Evolutionary conservation across 2,113 vertebrate species (phyloP), one percentile per base, ranked within the genome.

Genomic region (Aptenodytes forsteri): DNA sequence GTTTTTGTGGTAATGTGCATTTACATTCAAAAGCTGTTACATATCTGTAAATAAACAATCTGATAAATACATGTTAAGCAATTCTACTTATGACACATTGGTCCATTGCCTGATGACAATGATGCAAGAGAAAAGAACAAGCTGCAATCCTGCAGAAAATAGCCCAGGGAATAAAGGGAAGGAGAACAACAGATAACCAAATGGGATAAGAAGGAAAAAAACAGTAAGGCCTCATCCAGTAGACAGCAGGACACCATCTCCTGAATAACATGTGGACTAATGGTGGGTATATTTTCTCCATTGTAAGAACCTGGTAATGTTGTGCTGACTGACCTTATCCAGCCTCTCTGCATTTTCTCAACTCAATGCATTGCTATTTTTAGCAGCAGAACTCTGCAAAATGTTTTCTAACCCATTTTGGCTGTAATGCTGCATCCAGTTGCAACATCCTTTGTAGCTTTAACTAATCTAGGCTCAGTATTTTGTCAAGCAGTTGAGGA

Each of bases 361-460:
- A 65, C 82, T 88, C 90, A 95, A 44, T 67, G 46, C 22, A 25
- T 10, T 29, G 59, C 83, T 97, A 93, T 97, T 97, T 97, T 98
- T 96, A 97, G 97, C 92, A 96, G 94, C 80, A 96, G 85, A 88
- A 87, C 50, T 83, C 89, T 95, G 67, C 88, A 95, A 91, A 90
- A 90, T 87, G 87, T 96, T 98, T 97, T 96, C 62, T 93, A 96
- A 97, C 82, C 66, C 54, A 27, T 84, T 94, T 95, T 95, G 92
- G 90, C 86, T 93, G 91, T 93, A 92, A 86, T 55, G 44, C 76
- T 87, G 73, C 83, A 95, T 96, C 83, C 92, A 92, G 55, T 93
- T 94, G 64, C 84, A 75, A 86, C 59, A 93, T 76, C 92, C 91
- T 93, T 87, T 4, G 2, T 66, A 67, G 75, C 90, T 94, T 86